Evolutionary conservation across 2,888 invertebrate species (phyloP).

Genomic region (Sclerodermus sp.): DNA sequence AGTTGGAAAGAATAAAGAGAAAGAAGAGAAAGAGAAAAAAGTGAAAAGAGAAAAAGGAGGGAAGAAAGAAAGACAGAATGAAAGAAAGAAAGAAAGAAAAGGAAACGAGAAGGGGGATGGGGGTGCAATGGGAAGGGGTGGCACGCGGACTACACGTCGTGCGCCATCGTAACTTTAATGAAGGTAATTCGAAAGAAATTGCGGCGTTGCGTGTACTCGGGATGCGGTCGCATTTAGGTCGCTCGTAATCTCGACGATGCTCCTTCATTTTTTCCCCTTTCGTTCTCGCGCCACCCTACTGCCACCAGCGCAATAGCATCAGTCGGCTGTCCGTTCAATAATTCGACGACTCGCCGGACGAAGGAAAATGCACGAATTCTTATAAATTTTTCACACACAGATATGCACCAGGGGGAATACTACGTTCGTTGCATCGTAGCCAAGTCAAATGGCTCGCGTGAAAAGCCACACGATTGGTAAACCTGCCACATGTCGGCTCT

Average conservation of each 20-base stretch:
- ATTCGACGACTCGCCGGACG: neutral
- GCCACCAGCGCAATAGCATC: neutral
- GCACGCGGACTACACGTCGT: constrained; percentile 5
- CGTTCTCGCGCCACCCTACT: neutral
- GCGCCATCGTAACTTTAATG: constrained; percentile 11
- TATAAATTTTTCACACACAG: constrained; percentile 5
- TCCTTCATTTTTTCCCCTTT: constrained; percentile 2
- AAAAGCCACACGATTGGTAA: no score
- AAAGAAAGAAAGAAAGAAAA: constrained; percentile 3
- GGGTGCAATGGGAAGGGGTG: neutral
- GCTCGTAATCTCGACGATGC: neutral
- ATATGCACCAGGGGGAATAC: neutral
- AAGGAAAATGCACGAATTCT: neutral
- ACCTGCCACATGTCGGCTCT: no score
- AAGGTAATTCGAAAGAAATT: constrained; percentile 4
- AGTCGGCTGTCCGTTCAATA: neutral
- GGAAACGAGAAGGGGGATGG: constrained; percentile 2
- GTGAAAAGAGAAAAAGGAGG: constrained; percentile 3
- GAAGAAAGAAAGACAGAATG: constrained; percentile 6
- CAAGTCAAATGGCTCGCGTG: no score
- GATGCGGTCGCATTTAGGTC: neutral
- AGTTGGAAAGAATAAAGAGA: no score
- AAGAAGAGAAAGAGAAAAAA: no score
- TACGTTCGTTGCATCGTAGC: neutral
- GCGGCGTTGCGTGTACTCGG: neutral